These are phyloP conservation scores for Pyrrhosoma nymphula DNA, from an alignment of 2,888 invertebrate species.

Conservation along the genomic window DNA sequence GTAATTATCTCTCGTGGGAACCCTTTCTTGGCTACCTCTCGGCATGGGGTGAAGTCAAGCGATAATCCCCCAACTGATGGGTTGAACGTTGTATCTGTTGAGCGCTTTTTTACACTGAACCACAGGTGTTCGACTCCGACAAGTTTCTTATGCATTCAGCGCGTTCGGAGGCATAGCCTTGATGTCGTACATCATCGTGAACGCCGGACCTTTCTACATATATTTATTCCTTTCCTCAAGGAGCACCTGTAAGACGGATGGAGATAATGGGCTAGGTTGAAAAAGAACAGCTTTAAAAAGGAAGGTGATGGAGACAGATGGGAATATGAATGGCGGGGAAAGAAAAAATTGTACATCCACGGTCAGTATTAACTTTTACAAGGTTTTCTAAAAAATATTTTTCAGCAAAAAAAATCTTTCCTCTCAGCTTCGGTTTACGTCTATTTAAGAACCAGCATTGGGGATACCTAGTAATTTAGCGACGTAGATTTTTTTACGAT, in stretches of 20 bases:
- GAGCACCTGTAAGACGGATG: not conserved
- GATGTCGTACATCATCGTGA: not conserved
- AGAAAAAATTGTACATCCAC: not conserved
- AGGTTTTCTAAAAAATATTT: too few relatives aligned
- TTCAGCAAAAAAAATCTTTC: too few relatives aligned
- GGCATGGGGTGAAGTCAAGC: not conserved
- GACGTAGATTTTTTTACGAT: too few relatives aligned
- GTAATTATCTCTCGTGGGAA: not conserved
- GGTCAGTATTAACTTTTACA: not conserved
- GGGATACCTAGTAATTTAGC: too few relatives aligned
- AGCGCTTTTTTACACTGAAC: not conserved
- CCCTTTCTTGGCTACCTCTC: not conserved
- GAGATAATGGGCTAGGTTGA: not conserved
- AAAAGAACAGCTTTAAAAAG: not conserved
- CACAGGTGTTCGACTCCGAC: slow-evolving; percentile 8
- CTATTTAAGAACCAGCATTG: too few relatives aligned
- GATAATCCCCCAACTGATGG: not conserved
- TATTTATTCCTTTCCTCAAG: not conserved
- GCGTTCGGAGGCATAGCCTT: not conserved
- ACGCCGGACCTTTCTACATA: not conserved
- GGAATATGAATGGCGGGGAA: not conserved
- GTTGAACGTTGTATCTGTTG: not conserved
- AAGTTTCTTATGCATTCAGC: not conserved
- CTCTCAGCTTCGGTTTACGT: too few relatives aligned
- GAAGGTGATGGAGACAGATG: not conserved